These are phyloP conservation scores for Agriopis marginaria DNA, from an alignment of 2,888 invertebrate genomes.

Conservation along the genomic window DNA sequence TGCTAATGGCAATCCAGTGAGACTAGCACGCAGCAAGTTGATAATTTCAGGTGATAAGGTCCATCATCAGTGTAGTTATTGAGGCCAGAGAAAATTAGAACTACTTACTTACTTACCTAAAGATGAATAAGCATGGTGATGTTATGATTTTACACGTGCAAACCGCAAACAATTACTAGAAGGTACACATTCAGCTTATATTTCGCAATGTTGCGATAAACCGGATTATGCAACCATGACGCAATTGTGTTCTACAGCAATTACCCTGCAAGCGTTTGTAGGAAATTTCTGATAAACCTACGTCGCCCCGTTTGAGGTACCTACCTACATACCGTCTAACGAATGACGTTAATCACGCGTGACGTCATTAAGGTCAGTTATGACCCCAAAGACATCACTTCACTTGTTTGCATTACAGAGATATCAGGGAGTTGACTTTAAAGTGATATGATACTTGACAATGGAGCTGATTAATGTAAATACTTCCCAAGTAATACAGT, in stretches of 20 bases:
- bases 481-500: too few species aligned
- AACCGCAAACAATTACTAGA: conserved; percentile 46
- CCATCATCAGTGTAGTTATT: neutral
- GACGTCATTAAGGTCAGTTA: conserved; percentile 13
- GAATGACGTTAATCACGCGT: neutral
- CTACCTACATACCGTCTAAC: neutral
- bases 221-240: conserved; percentile 58
- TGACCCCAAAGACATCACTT: neutral
- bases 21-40: neutral
- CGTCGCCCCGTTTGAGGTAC: neutral
- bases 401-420: conserved; percentile 2
- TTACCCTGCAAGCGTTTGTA: neutral
- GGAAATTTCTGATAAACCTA: conserved; percentile 24
- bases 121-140: conserved; percentile 25
- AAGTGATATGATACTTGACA: neutral
- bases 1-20: neutral
- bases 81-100: too few species aligned
- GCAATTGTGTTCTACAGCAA: conserved; percentile 34
- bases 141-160: conserved; percentile 45
- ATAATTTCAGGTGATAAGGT: neutral
- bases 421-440: neutral
- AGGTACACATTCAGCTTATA: conserved; percentile 34
- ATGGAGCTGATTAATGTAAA: neutral
- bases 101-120: neutral
- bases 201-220: conserved; percentile 55